Percentiles rank a stretch among this genome's conserved stretches.
Conservation (phyloP, 2,113 vertebrate genomes). For the Pandion haliaetus region DNA sequence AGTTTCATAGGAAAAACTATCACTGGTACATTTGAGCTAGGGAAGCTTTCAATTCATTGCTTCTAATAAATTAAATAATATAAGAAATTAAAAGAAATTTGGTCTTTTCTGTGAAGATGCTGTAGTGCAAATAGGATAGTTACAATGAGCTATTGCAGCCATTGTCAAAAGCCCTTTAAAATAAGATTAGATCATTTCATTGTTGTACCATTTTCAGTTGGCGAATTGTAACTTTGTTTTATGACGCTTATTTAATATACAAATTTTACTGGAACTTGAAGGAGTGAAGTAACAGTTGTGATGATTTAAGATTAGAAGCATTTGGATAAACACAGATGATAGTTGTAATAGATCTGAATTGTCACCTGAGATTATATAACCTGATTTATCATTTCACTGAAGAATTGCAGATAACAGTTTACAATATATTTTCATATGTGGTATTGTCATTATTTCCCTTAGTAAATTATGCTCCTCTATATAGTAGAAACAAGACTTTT, state of each 20-base stretch:
- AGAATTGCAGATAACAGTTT: background rate
- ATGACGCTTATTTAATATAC: constrained; percentile 7
- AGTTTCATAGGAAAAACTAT: background rate
- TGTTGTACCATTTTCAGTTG: constrained; percentile 1
- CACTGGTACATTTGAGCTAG: background rate
- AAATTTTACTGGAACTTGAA: constrained; percentile 31
- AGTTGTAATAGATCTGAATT: constrained; percentile 37
- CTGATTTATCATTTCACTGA: background rate
- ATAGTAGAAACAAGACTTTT: background rate
- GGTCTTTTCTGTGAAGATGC: background rate
- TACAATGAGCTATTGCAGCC: constrained; percentile 23
- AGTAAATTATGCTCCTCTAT: background rate
- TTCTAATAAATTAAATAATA: background rate
- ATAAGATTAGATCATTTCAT: constrained; percentile 30
- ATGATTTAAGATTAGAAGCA: constrained; percentile 27
- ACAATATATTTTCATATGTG: background rate
- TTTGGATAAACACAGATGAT: constrained; percentile 11
- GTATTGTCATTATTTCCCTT: background rate
- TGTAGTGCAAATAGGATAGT: background rate
- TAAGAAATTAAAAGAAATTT: constrained; percentile 17
- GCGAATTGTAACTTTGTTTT: background rate
- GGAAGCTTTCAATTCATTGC: background rate
- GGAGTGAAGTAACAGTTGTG: background rate
- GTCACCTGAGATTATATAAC: constrained; percentile 21
- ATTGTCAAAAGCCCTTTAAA: constrained; percentile 36